Percentiles rank a stretch among this genome's conserved stretches.
These are phyloP conservation scores for Pristionchus exspectatus DNA, from an alignment of 2,888 invertebrate genomes.

Conservation along the genomic window DNA sequence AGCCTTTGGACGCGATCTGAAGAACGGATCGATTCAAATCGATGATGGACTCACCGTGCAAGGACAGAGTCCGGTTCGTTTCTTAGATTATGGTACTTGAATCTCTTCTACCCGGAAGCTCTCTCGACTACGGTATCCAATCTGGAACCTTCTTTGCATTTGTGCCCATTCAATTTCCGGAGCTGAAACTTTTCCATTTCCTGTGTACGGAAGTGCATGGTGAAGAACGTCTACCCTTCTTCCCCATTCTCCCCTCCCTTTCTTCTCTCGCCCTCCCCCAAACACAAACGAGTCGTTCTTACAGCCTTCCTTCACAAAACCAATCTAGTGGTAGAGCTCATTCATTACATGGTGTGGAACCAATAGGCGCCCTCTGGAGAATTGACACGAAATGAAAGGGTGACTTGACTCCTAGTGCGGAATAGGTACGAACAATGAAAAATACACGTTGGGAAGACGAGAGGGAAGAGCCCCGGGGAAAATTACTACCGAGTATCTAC, in stretches of 20 bases:
- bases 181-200: conserved; percentile 8
- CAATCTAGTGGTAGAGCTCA: conserved; percentile 20
- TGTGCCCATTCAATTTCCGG: conserved; percentile 1
- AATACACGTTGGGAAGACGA: neutral
- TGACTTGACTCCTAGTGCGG: neutral
- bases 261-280: neutral
- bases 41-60: conserved; percentile 48
- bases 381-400: conserved; percentile 12
- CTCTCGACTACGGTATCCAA: neutral
- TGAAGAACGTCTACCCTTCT: neutral
- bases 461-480: neutral
- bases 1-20: conserved; percentile 50
- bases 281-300: neutral
- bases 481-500: neutral
- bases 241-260: neutral
- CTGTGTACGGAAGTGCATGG: neutral
- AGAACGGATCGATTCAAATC: conserved; percentile 52
- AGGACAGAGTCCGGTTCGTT: conserved; percentile 11
- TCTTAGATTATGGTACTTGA: neutral
- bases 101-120: neutral
- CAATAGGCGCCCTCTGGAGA: neutral
- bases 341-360: neutral
- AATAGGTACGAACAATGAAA: neutral
- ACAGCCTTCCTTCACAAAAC: neutral
- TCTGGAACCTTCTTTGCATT: neutral